Evolutionary conservation across 1,140 invertebrate genomes (phyloP).

Genomic region (Galleria mellonella): DNA sequence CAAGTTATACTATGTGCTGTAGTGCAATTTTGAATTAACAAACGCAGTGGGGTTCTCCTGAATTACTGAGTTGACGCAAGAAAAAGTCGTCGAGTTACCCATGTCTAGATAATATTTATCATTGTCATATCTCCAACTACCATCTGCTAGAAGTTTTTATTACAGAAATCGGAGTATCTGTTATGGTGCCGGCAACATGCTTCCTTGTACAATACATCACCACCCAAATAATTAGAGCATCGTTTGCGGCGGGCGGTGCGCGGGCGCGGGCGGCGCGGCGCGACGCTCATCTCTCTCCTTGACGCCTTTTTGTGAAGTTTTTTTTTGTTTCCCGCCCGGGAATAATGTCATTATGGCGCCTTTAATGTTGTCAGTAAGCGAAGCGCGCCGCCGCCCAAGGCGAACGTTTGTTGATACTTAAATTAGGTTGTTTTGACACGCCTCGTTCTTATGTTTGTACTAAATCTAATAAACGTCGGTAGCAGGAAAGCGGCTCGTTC

Average conservation of each 20-base stretch:
- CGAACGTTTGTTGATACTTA: slow-evolving; percentile 73
- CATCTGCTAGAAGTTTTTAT: too few relatives aligned
- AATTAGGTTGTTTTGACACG: slow-evolving; percentile 73
- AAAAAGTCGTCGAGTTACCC: too few relatives aligned
- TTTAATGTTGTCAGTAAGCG: slow-evolving; percentile 69
- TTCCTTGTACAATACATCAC: slow-evolving; percentile 51
- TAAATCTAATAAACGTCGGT: slow-evolving; percentile 71
- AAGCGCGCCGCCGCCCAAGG: slow-evolving; percentile 60
- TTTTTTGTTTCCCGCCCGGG: slow-evolving; percentile 64
- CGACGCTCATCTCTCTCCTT: slow-evolving; percentile 40
- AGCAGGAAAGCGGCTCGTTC: slow-evolving; percentile 47
- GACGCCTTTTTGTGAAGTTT: slow-evolving; percentile 51
- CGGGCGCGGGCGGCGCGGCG: slow-evolving; percentile 6
- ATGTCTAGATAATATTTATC: too few relatives aligned
- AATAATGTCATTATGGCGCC: slow-evolving; percentile 73
- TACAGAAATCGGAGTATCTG: slow-evolving; percentile 3
- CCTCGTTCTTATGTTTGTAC: slow-evolving; percentile 69
- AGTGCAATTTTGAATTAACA: too few relatives aligned
- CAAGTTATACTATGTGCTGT: too few relatives aligned
- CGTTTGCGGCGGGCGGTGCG: slow-evolving; percentile 21
- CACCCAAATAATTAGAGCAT: slow-evolving; percentile 46
- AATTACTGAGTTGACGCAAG: too few relatives aligned
- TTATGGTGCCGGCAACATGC: slow-evolving; percentile 3
- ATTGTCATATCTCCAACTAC: too few relatives aligned
- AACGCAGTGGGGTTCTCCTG: too few relatives aligned